Base-by-base conservation (phyloP, 2,888 invertebrate species). In the Lepidochrysops patricia region DNA sequence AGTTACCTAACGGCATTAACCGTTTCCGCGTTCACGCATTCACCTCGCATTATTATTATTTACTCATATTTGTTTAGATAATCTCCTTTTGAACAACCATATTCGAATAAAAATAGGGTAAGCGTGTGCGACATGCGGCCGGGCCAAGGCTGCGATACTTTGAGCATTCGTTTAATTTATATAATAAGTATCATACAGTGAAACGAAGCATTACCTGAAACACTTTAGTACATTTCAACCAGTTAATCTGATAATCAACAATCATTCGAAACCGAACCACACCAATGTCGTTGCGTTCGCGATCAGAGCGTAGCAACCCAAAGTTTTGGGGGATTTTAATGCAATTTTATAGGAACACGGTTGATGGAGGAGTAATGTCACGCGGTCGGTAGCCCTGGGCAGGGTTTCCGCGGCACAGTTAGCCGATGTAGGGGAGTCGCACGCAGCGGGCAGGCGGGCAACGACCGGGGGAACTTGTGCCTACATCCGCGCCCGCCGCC, bases 381-480 rank as follows among this genome's bases (percentile, higher is more conserved):
- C 34, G 19, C 48, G 19, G 59, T 27, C 60, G 64, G 60, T 62
- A 62, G 60, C 62, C 61, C 61, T 61, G 54, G 61, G 64, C 57
- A 62, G 61, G 61, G 68, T 69, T 71, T 69, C 68, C 67, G 69
- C 80, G 84, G 80, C 82, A 79, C 74, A 77, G 79, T 81, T 78
- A 79, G 74, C 78, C 77, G 80, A 84, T 81, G 80, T 82, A 83
- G 81, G 82, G 83, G 81, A 84, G 79, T 76, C 72, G 77, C 82
- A 80, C 82, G 83, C 82, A 79, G 72, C 73, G 72, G 69, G 72
- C 27, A 43, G 13, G n/a, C 85, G 86, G 86, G 75, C 88, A 87
- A 83, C 84, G 88, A 88, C 88, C 88, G 86, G 80, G 80, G 77
- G 88, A 88, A 87, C 88, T 88, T 89, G 87, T 84, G 84, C 88